Evolutionary conservation across 2,888 invertebrate species (phyloP).

Genomic region (Tenthredo distinguenda): DNA sequence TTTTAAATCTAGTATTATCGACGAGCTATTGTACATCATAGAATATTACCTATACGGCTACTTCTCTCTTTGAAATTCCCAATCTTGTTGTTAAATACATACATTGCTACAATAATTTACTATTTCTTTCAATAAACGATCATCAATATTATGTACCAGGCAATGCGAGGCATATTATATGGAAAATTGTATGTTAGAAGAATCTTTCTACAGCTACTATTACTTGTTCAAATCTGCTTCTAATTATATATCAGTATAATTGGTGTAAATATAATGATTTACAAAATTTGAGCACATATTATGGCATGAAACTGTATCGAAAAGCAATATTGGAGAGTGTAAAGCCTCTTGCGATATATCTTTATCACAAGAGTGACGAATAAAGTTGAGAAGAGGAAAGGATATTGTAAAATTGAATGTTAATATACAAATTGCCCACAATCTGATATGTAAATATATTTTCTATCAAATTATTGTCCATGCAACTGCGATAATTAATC

Average conservation of each 20-base stretch:
- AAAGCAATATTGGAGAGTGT: background rate
- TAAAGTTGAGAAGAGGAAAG: background rate
- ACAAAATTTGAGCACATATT: constrained; percentile 16
- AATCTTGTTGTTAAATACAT: background rate
- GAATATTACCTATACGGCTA: background rate
- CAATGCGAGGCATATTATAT: constrained; percentile 21
- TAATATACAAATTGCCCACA: background rate
- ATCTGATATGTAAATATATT: background rate
- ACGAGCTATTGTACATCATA: background rate
- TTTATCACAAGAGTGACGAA: background rate
- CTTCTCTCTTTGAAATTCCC: background rate
- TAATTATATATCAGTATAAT: constrained; percentile 17
- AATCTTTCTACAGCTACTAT: constrained; percentile 10
- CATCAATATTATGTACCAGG: constrained; percentile 27
- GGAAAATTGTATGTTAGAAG: background rate
- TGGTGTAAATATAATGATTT: background rate
- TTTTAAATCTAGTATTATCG: constrained; percentile 18
- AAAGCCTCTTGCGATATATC: background rate
- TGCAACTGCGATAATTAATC: constrained; percentile 38
- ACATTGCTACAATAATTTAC: constrained; percentile 11
- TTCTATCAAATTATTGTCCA: background rate
- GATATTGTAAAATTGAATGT: constrained; percentile 15
- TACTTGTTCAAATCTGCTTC: constrained; percentile 16
- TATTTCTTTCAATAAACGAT: constrained; percentile 8
- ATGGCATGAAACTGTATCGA: background rate